Percentiles rank a stretch among this genome's conserved stretches.
These are phyloP conservation scores for Acronicta alni DNA, from an alignment of 2,888 invertebrate species.

Conservation along the genomic window DNA sequence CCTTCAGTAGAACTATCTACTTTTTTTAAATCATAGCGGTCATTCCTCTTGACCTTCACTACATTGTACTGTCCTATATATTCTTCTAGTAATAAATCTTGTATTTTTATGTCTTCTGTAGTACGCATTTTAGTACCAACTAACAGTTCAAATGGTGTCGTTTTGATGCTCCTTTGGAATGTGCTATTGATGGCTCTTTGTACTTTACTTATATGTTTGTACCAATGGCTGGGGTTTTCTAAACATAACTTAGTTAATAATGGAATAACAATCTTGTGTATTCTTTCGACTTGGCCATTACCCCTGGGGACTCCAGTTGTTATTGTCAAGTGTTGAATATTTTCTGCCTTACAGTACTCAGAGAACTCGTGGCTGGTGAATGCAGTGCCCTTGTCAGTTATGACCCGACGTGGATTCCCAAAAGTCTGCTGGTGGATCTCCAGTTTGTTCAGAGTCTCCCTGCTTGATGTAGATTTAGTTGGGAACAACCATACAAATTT, in stretches of 20 bases:
- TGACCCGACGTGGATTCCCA: neutral
- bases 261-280: neutral
- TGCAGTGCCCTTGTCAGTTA: neutral
- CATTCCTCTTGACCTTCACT: too few species aligned
- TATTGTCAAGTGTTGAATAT: neutral
- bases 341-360: neutral
- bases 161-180: neutral
- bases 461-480: neutral
- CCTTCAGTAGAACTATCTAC: too few species aligned
- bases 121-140: neutral
- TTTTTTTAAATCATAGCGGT: too few species aligned
- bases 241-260: neutral
- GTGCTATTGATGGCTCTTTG: neutral
- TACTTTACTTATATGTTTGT: neutral
- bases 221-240: neutral
- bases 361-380: neutral
- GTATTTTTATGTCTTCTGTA: neutral
- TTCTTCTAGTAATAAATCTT: too few species aligned
- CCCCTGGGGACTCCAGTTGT: neutral
- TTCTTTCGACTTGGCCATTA: neutral
- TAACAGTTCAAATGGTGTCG: neutral
- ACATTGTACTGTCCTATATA: too few species aligned
- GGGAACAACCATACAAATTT: constrained; percentile 6
- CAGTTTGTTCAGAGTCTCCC: neutral
- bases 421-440: neutral